Evolutionary conservation across 2,888 invertebrate species (phyloP).

Genomic region (Andrena haemorrhoa): DNA sequence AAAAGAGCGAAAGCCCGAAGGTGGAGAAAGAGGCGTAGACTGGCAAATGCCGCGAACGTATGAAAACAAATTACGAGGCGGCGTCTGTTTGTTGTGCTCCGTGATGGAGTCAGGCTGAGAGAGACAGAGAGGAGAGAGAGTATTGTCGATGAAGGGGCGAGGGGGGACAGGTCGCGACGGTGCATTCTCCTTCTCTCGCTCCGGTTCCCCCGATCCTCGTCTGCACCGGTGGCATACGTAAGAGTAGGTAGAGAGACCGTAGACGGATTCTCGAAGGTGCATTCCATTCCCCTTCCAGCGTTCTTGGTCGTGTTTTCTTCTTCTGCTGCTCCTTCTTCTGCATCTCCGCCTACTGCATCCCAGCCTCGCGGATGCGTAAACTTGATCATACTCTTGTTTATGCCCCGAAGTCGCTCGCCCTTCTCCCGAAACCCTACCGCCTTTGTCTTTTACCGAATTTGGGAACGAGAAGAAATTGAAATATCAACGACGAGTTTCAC

Average conservation of each 20-base stretch:
- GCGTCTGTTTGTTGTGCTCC: conserved; percentile 82
- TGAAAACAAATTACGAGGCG: conserved; percentile 84
- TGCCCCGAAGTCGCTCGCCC: conserved; percentile 20
- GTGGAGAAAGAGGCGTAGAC: conserved; percentile 74
- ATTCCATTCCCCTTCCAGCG: conserved; percentile 63
- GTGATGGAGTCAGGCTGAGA: conserved; percentile 50
- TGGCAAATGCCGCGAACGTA: conserved; percentile 81
- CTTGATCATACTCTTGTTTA: conserved; percentile 50
- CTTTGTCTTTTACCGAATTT: neutral
- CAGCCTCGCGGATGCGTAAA: conserved; percentile 54
- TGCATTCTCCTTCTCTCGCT: conserved; percentile 52
- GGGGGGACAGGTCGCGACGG: conserved; percentile 34
- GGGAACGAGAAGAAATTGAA: too few relatives aligned
- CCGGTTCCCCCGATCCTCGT: conserved; percentile 50
- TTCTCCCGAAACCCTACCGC: neutral
- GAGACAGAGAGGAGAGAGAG: conserved; percentile 33
- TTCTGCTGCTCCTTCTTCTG: conserved; percentile 45
- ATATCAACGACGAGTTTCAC: too few relatives aligned
- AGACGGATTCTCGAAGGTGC: conserved; percentile 74
- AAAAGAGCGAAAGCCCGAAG: conserved; percentile 59
- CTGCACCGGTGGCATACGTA: conserved; percentile 68
- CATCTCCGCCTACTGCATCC: conserved; percentile 36
- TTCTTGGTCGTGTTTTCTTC: conserved; percentile 46
- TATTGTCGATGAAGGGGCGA: conserved; percentile 31
- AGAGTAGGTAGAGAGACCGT: conserved; percentile 68